Conservation (phyloP, 2,113 vertebrate species). For the Brachionichthys hirsutus region DNA sequence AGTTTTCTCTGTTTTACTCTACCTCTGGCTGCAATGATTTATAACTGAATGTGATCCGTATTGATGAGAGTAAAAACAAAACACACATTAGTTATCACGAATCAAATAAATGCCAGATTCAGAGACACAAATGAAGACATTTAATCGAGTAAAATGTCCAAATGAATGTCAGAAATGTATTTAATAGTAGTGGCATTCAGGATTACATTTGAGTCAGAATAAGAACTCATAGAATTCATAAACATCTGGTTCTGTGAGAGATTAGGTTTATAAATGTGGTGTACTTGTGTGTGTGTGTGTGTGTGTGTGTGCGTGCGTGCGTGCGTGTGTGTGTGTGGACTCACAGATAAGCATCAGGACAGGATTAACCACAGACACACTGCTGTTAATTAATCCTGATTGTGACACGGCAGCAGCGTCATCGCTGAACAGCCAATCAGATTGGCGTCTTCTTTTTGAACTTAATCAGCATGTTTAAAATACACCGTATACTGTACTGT, state of each 20-base stretch:
- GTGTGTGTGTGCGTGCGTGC: background rate
- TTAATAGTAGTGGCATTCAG: slow-evolving; percentile 1
- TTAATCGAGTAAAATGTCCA: background rate
- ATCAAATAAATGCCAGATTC: no score
- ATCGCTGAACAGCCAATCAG: no score
- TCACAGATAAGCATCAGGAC: slow-evolving; percentile 10
- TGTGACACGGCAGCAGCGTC: background rate
- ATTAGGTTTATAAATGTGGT: slow-evolving; percentile 8
- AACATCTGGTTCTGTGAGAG: slow-evolving; percentile 47
- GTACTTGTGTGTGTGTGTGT: slow-evolving; percentile 1
- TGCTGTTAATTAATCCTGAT: slow-evolving; percentile 34
- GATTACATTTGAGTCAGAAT: slow-evolving; percentile 43
- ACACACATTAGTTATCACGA: no score
- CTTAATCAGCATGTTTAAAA: background rate
- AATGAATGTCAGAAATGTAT: background rate
- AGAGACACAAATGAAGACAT: background rate
- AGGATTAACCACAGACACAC: slow-evolving; percentile 6
- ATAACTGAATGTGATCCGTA: no score
- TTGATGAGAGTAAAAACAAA: no score
- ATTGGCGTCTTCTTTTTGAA: background rate
- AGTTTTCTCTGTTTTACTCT: no score
- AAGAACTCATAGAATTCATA: slow-evolving; percentile 60
- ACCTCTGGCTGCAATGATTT: no score
- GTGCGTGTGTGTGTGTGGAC: background rate
- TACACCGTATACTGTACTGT: no score